phyloP scores from a whole-genome alignment of 2,113 vertebrate species.

The Uropsilus gracilis region DNA sequence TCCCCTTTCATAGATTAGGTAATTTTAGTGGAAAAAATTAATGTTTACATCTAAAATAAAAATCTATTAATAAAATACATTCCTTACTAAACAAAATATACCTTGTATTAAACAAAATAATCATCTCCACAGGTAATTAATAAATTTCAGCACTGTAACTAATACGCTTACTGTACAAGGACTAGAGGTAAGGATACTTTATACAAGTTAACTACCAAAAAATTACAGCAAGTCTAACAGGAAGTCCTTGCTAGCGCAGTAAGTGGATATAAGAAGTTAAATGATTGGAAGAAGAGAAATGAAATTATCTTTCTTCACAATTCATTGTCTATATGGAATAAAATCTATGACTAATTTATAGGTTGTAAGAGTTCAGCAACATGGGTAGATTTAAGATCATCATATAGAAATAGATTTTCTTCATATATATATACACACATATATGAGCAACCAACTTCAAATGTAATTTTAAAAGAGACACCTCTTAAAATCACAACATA shows the following conservation, averaged over 20 bases:
- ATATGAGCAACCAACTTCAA: constrained; percentile 23
- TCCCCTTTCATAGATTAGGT: constrained; percentile 19
- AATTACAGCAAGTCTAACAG: constrained; percentile 3
- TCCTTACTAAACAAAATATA: no score
- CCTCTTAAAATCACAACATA: neutral
- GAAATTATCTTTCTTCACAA: constrained; percentile 29
- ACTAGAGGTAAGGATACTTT: constrained; percentile 13
- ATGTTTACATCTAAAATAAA: neutral
- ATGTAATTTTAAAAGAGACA: constrained; percentile 23
- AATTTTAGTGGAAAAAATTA: constrained; percentile 24
- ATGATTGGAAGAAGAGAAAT: neutral
- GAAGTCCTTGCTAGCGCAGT: neutral
- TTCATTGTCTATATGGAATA: neutral
- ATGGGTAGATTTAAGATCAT: constrained; percentile 36
- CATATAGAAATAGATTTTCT: constrained; percentile 17
- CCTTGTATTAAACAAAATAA: neutral
- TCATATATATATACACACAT: no score
- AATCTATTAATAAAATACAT: constrained; percentile 31
- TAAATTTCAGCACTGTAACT: constrained; percentile 32
- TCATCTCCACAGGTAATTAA: constrained; percentile 1
- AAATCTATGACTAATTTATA: constrained; percentile 18
- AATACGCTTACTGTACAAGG: neutral
- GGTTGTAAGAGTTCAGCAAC: constrained; percentile 47
- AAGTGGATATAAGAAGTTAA: constrained; percentile 49
- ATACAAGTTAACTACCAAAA: constrained; percentile 44